Evolutionary conservation across 1,140 invertebrate genomes (phyloP).

Genomic region (Matsumurasca onukii): DNA sequence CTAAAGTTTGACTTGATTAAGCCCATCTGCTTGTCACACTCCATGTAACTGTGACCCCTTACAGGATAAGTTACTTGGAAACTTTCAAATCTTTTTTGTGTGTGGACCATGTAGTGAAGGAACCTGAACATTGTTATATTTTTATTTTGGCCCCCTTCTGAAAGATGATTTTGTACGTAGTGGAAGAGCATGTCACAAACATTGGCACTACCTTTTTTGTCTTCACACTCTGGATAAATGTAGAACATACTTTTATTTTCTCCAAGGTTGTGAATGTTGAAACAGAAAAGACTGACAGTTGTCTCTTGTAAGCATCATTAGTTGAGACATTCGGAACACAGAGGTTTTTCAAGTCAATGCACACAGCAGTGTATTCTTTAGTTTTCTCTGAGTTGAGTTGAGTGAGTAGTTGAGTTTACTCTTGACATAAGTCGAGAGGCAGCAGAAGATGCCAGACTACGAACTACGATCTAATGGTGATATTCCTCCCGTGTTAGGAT

Average conservation of each 20-base stretch:
- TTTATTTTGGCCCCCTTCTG: constrained; percentile 24
- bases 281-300: not conserved
- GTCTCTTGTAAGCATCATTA: not conserved
- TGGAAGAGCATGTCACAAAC: constrained; percentile 13
- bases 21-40: constrained; percentile 31
- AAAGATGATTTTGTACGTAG: constrained; percentile 13
- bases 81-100: constrained; percentile 22
- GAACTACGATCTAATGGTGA: too few species aligned
- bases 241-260: constrained; percentile 16
- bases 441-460: too few species aligned
- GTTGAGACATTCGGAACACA: too few species aligned
- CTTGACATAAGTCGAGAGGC: too few species aligned
- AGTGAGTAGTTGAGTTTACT: too few species aligned
- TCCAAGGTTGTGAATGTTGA: too few species aligned
- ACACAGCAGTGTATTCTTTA: not conserved
- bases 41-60: constrained; percentile 29
- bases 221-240: constrained; percentile 24
- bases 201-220: constrained; percentile 25
- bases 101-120: constrained; percentile 38
- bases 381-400: too few species aligned
- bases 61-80: constrained; percentile 31
- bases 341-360: not conserved
- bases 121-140: constrained; percentile 30
- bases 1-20: constrained; percentile 23
- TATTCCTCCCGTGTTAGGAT: too few species aligned